Evolutionary conservation across 2,797 vertebrate genomes (phyloP).

Genomic region (Coendou prehensilis): DNA sequence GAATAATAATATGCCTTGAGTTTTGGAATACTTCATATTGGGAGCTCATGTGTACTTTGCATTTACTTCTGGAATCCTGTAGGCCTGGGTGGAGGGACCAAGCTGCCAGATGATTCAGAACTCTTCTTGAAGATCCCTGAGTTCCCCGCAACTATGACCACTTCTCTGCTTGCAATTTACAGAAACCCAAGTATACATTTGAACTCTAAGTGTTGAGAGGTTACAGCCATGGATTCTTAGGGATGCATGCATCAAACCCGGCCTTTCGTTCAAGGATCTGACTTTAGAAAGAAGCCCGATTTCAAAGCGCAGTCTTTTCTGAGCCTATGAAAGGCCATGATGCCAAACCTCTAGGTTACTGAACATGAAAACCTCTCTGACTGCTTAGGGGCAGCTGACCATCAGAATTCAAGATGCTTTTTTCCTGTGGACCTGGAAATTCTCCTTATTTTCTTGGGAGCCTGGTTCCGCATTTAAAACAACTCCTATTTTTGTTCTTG

Average conservation of each 20-base stretch:
- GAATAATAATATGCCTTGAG: neutral
- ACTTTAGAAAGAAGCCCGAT: neutral
- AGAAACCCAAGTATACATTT: slow-evolving; percentile 2
- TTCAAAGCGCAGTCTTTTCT: neutral
- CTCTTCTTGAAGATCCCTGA: slow-evolving; percentile 34
- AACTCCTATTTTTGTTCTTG: slow-evolving; percentile 25
- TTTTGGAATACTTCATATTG: slow-evolving; percentile 15
- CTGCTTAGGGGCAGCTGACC: neutral
- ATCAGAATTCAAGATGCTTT: slow-evolving; percentile 13
- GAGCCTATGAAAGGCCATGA: neutral
- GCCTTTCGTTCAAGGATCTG: neutral
- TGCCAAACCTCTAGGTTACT: slow-evolving; percentile 11
- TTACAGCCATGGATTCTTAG: slow-evolving; percentile 15
- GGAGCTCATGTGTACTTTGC: slow-evolving; percentile 2
- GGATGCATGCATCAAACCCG: neutral
- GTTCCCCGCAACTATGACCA: neutral
- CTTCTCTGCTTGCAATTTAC: neutral
- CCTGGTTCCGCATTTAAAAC: slow-evolving; percentile 25
- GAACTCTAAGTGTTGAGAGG: slow-evolving; percentile 15
- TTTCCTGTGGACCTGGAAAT: slow-evolving; percentile 43
- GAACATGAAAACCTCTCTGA: neutral
- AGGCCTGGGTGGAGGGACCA: neutral
- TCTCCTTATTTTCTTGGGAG: slow-evolving; percentile 46
- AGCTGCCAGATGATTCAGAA: neutral
- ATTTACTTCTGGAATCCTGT: neutral